Percentiles rank a stretch among this genome's conserved stretches.
These are phyloP conservation scores for Drosophila algonquin DNA, from an alignment of 2,888 invertebrate genomes.

Conservation along the genomic window DNA sequence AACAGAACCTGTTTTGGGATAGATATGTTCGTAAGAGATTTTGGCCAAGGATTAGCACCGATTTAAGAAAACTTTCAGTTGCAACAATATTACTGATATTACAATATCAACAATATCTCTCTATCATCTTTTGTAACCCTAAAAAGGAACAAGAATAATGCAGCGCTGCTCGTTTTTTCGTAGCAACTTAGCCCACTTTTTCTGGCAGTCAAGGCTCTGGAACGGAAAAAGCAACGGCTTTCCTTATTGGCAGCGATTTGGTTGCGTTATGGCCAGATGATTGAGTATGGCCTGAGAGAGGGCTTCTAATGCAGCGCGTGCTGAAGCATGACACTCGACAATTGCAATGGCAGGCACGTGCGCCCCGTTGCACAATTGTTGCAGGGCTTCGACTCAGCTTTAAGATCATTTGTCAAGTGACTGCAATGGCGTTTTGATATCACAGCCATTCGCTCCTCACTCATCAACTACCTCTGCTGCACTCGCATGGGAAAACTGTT, in stretches of 20 bases:
- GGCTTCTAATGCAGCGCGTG: constrained; percentile 45
- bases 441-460: neutral
- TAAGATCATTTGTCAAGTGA: constrained; percentile 32
- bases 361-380: constrained; percentile 16
- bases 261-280: constrained; percentile 51
- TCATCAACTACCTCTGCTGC: neutral
- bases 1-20: constrained; percentile 4
- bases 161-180: neutral
- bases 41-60: neutral
- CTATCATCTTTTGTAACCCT: neutral
- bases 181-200: neutral
- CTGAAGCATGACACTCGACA: constrained; percentile 29
- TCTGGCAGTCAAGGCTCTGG: constrained; percentile 4
- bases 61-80: neutral
- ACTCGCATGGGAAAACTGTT: constrained; percentile 5
- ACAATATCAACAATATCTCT: neutral
- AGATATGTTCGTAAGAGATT: neutral
- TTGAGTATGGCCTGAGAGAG: constrained; percentile 50
- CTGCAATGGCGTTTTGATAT: neutral
- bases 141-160: too few relatives aligned
- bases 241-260: constrained; percentile 54
- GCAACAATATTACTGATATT: neutral
- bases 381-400: neutral
- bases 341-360: constrained; percentile 26
- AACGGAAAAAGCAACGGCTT: constrained; percentile 31